Evolutionary conservation across 2,888 invertebrate species (phyloP).

Genomic region (Himalopsyche tibetana): DNA sequence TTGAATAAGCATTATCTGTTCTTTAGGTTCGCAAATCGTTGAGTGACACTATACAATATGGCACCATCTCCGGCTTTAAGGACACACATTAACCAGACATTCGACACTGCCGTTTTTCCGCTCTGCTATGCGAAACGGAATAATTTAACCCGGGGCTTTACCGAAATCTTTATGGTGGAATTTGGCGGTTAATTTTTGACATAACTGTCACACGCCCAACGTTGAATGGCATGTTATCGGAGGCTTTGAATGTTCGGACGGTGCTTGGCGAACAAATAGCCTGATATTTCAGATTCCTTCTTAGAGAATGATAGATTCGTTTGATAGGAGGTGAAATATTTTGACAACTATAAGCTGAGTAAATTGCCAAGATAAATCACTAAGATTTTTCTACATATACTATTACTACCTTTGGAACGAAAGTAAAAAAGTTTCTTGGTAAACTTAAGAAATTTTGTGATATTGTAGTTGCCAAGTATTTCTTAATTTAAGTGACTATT

Average conservation of each 20-base stretch:
- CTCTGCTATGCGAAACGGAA: constrained; percentile 12
- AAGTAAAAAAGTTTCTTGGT: no score
- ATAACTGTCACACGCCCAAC: constrained; percentile 4
- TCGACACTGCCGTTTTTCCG: background rate
- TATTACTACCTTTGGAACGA: no score
- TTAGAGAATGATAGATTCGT: background rate
- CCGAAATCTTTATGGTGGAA: constrained; percentile 13
- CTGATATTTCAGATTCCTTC: background rate
- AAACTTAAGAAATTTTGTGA: no score
- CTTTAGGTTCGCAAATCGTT: background rate
- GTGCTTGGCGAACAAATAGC: background rate
- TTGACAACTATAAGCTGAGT: background rate
- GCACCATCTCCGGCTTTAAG: background rate
- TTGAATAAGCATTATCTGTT: no score
- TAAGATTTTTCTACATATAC: no score
- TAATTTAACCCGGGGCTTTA: constrained; percentile 17
- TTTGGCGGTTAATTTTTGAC: constrained; percentile 32
- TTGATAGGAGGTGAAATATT: background rate
- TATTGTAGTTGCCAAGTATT: no score
- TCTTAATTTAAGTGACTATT: no score
- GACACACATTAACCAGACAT: background rate
- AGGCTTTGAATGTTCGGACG: background rate
- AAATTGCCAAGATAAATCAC: no score
- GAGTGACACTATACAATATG: background rate
- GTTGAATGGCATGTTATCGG: constrained; percentile 4